phyloP scores from a whole-genome alignment of 37 sponge, comb jelly and placozoan species.

The Beroe ovata region DNA sequence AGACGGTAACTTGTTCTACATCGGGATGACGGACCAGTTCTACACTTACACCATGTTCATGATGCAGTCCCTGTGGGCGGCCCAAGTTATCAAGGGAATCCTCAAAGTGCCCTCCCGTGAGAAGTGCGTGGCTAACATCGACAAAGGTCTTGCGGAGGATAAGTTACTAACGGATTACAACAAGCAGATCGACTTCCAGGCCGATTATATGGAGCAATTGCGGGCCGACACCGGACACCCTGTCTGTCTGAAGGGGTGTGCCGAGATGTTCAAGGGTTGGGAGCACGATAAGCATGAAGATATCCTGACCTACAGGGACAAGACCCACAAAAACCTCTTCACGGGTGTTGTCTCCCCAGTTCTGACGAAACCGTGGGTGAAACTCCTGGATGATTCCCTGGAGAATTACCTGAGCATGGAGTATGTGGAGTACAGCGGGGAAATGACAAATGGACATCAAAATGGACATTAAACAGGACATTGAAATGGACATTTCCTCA shows the following conservation, averaged over 20 bases:
- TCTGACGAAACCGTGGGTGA: conserved; percentile 68
- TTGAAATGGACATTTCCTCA: too few species aligned
- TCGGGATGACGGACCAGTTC: conserved; percentile 73
- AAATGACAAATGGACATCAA: not conserved
- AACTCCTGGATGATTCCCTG: conserved; percentile 70
- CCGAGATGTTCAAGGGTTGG: conserved; percentile 56
- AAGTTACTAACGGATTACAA: not conserved
- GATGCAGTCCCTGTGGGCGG: conserved; percentile 69
- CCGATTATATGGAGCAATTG: conserved; percentile 67
- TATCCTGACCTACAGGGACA: conserved; percentile 70
- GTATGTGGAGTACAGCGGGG: not conserved
- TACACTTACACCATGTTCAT: conserved; percentile 71
- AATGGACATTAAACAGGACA: not conserved
- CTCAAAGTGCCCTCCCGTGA: conserved; percentile 10
- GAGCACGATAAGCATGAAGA: conserved; percentile 61
- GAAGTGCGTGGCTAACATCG: conserved; percentile 27
- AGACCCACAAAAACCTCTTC: not conserved
- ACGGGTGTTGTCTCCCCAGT: conserved; percentile 64
- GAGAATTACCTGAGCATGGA: not conserved
- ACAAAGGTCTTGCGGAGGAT: not conserved
- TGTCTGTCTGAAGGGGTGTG: not conserved
- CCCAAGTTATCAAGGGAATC: conserved; percentile 68
- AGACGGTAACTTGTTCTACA: conserved; percentile 66
- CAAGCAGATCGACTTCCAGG: conserved; percentile 64
- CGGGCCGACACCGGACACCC: not conserved